These are phyloP conservation scores for Adrianichthys oophorus DNA, from an alignment of 2,797 vertebrate species.

Conservation along the genomic window DNA sequence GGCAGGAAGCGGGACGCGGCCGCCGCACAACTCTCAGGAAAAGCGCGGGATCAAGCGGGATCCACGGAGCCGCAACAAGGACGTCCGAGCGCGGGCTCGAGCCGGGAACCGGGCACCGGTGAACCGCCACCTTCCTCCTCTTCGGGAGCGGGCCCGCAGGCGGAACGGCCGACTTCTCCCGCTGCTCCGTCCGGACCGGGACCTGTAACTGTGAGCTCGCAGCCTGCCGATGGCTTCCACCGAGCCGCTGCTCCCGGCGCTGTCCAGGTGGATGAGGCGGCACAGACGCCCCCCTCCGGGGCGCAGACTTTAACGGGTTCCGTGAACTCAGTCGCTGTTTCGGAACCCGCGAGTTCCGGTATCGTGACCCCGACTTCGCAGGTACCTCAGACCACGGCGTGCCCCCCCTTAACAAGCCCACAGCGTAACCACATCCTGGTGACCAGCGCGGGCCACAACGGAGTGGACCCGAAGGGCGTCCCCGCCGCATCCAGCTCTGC, in stretches of 20 bases:
- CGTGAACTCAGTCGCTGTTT: constrained; percentile 48
- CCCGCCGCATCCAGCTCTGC: constrained; percentile 51
- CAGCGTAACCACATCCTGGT: constrained; percentile 71
- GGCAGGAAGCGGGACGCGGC: constrained; percentile 63
- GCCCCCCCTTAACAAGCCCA: constrained; percentile 57
- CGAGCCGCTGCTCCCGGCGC: constrained; percentile 48
- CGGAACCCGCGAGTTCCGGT: constrained; percentile 33
- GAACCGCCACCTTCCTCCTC: constrained; percentile 61
- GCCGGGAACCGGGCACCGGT: constrained; percentile 59
- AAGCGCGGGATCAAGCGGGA: constrained; percentile 75
- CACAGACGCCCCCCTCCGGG: constrained; percentile 58
- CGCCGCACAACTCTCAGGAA: constrained; percentile 72
- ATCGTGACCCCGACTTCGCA: constrained; percentile 49
- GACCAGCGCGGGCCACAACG: constrained; percentile 74
- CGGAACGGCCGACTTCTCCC: constrained; percentile 63
- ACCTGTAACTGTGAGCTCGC: constrained; percentile 71
- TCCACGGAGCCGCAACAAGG: constrained; percentile 78
- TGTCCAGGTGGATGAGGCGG: constrained; percentile 30
- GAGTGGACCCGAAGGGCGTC: constrained; percentile 71
- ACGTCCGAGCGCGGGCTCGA: constrained; percentile 71
- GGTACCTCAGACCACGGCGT: constrained; percentile 53
- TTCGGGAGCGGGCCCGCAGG: constrained; percentile 62
- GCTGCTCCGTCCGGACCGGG: constrained; percentile 59
- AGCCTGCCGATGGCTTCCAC: constrained; percentile 63
- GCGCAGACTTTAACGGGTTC: constrained; percentile 62